Base-by-base conservation (phyloP, 2,113 vertebrate genomes). In the Capra hircus region DNA sequence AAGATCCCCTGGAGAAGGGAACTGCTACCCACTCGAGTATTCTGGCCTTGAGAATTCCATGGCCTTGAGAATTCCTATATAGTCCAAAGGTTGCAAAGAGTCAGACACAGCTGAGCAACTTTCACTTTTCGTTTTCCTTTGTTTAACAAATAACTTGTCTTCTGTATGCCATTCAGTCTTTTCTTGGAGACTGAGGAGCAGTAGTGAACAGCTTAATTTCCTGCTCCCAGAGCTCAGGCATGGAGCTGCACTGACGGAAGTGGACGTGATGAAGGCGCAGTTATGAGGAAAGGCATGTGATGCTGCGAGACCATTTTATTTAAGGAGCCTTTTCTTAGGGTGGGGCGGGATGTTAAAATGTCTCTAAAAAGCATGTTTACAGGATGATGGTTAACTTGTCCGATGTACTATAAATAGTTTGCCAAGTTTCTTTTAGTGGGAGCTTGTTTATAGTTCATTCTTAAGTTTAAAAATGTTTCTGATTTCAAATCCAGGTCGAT, bases 391-490 rank as follows among this genome's bases (percentile, higher is more conserved):
- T 53, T 88, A 57, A 60, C 40, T 74, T 74, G 21, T 45, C 45
- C 89, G 55, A 43, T 25, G 71, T 28, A n/a, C 53, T 89, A 25
- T 23, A 64, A 57, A 77, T 95, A 52, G 23, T 88, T 50, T 80
- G 77, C 77, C 13, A 30, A 17, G 55, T 92, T 92, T 94, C 25
- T 50, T 81, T 92, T 78, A 36, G 55, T 16, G 30, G n/a, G 30
- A 40, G 15, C 30, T 92, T 97, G 43, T 53, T 90, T 71, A 36
- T 81, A 82, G 25, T 90, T 83, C 50, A 64, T 83, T 92, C 48
- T 78, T 89, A 40, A 92, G 45, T 88, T 96, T 87, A 10, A 74
- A 95, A 90, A 36, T 59, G 33, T 43, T 86, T 91, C 11, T 71
- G 77, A 92, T 96, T 91, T 94, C 40, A 94, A 78, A 77, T 40